A percentile compares a stretch with the other conserved stretches of the same genome.
These are phyloP conservation scores for Xestobium rufovillosum DNA, from an alignment of 2,888 invertebrate species.

Conservation along the genomic window DNA sequence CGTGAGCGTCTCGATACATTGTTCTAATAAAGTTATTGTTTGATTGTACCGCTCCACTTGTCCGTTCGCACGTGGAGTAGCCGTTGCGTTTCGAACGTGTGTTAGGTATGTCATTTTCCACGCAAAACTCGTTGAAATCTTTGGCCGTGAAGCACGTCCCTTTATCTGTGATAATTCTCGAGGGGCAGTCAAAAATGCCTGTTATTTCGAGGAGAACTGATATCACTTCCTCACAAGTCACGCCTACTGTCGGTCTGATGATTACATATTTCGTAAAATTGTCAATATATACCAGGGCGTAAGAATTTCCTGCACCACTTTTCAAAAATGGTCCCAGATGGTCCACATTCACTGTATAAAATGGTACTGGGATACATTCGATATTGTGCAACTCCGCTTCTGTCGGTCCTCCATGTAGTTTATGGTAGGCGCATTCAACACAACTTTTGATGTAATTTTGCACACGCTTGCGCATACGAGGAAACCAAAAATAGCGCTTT, in stretches of 20 bases:
- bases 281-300: background rate
- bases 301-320: background rate
- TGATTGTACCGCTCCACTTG: background rate
- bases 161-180: slow-evolving; percentile 1
- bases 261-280: slow-evolving; percentile 2
- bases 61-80: background rate
- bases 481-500: slow-evolving; percentile 20
- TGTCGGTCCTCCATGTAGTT: background rate
- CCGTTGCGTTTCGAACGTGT: slow-evolving; percentile 2
- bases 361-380: slow-evolving; percentile 1
- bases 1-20: slow-evolving; percentile 23
- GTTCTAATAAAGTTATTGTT: slow-evolving; percentile 20
- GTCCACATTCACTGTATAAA: slow-evolving; percentile 3
- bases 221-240: background rate
- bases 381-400: background rate
- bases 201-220: background rate
- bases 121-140: background rate
- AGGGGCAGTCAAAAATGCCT: background rate
- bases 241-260: background rate
- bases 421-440: slow-evolving; percentile 15
- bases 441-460: slow-evolving; percentile 17
- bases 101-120: background rate
- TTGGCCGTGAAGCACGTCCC: background rate
- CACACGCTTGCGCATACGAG: slow-evolving; percentile 13
- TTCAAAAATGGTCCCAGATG: slow-evolving; percentile 5